A percentile compares a stretch with the other conserved stretches of the same genome.
phyloP scores from a whole-genome alignment of 2,113 vertebrate species.

The Rhinoderma darwinii region DNA sequence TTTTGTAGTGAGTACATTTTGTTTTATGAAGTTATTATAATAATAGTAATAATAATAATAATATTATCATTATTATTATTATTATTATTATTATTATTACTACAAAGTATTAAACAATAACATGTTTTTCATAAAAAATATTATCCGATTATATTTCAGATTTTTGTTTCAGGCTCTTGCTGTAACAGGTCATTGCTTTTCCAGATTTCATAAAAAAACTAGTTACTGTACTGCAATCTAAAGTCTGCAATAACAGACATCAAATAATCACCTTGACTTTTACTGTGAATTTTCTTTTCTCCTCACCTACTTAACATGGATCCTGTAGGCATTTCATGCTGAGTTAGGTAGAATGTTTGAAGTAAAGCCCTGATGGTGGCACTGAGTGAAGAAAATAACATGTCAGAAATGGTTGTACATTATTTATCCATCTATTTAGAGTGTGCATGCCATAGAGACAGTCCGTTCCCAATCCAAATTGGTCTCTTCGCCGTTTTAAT shows the following conservation, averaged over 20 bases:
- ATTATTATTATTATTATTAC: not conserved
- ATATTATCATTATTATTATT: not conserved
- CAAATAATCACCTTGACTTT: constrained; percentile 34
- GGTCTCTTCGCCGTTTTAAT: too few species aligned
- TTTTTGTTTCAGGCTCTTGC: not conserved
- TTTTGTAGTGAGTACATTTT: not conserved
- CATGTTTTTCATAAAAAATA: not conserved
- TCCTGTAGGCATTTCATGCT: constrained; percentile 21
- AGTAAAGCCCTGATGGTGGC: not conserved
- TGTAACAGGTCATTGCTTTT: not conserved
- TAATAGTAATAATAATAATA: too few species aligned
- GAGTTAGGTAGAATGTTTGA: constrained; percentile 31
- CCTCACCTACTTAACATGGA: constrained; percentile 33
- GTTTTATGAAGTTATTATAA: not conserved
- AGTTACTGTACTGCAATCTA: not conserved
- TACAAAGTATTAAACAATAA: not conserved
- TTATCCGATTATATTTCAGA: not conserved
- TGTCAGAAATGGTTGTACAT: not conserved
- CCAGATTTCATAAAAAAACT: not conserved
- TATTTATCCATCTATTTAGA: not conserved
- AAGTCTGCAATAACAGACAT: not conserved
- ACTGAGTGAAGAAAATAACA: not conserved
- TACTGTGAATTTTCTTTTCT: constrained; percentile 23
- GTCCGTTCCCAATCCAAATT: too few species aligned
- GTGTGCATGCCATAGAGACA: too few species aligned